Evolutionary conservation across 2,113 vertebrate species (phyloP).

Genomic region (Cacatua alba): DNA sequence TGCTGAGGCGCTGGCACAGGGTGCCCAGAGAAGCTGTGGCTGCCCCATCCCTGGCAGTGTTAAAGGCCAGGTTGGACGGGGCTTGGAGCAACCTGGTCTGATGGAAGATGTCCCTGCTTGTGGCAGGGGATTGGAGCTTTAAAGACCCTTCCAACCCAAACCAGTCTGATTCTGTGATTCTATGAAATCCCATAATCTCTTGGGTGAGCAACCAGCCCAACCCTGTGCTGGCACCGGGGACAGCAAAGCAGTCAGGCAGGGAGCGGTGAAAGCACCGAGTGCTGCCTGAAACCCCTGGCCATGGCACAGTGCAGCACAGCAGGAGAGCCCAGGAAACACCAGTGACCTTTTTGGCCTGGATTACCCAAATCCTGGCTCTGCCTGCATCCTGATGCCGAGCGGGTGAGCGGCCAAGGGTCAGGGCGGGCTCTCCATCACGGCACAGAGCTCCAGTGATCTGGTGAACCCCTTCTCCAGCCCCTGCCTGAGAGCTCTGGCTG

Average conservation of each 20-base stretch:
- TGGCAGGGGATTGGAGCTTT: not conserved
- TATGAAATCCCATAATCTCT: not conserved
- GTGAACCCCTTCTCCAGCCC: not conserved
- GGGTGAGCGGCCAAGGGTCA: not conserved
- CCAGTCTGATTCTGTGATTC: not conserved
- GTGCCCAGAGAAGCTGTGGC: not conserved
- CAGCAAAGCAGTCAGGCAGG: rapidly evolving
- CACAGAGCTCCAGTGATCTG: rapidly evolving
- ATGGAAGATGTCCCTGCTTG: not conserved
- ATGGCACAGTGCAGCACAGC: rapidly evolving
- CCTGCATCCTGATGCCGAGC: rapidly evolving
- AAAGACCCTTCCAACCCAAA: not conserved
- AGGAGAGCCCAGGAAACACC: rapidly evolving
- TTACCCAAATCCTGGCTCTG: not conserved
- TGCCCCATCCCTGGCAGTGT: not conserved
- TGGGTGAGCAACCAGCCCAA: rapidly evolving
- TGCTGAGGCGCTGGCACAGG: not conserved
- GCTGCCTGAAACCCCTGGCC: not conserved
- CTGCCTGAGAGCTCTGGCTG: not conserved
- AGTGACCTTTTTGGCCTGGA: rapidly evolving
- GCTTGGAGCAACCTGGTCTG: not conserved
- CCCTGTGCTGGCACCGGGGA: rapidly evolving
- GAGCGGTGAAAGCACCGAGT: rapidly evolving
- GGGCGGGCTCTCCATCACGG: rapidly evolving
- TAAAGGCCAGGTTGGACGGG: not conserved